Percentiles rank a stretch among this genome's conserved stretches.
These are phyloP conservation scores for Pocillopora grandis DNA, from an alignment of 92 coral and sea anemone genomes.

Conservation along the genomic window DNA sequence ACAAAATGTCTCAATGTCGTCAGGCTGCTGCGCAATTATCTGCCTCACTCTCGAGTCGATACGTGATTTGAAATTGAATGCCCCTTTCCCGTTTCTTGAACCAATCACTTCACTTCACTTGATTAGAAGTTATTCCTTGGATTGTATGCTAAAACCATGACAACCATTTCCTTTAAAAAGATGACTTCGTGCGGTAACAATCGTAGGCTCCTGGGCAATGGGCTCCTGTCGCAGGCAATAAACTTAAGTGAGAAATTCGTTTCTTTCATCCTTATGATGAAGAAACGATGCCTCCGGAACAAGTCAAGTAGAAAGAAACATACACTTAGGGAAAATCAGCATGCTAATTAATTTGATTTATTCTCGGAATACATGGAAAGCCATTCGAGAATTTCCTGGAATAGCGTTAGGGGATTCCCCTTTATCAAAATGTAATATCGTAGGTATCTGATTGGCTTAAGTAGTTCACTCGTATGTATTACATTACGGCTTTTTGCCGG, in stretches of 20 bases:
- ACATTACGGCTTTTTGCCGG: not conserved
- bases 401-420: slow-evolving; percentile 30
- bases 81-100: not conserved
- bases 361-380: not conserved
- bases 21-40: too few species aligned
- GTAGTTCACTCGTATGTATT: not conserved
- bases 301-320: too few species aligned
- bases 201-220: not conserved
- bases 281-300: too few species aligned
- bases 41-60: too few species aligned
- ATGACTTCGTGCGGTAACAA: too few species aligned
- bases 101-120: not conserved
- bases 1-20: too few species aligned
- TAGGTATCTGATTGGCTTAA: slow-evolving; percentile 17
- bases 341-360: not conserved
- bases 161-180: too few species aligned
- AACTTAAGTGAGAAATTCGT: too few species aligned
- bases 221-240: too few species aligned
- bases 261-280: too few species aligned
- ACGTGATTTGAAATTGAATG: too few species aligned
- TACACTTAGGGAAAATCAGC: not conserved
- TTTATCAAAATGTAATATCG: not conserved
- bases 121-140: not conserved
- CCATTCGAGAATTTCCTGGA: not conserved
- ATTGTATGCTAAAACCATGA: not conserved